Conservation (phyloP, 1,140 invertebrate genomes). For the Subanguina moxae region DNA sequence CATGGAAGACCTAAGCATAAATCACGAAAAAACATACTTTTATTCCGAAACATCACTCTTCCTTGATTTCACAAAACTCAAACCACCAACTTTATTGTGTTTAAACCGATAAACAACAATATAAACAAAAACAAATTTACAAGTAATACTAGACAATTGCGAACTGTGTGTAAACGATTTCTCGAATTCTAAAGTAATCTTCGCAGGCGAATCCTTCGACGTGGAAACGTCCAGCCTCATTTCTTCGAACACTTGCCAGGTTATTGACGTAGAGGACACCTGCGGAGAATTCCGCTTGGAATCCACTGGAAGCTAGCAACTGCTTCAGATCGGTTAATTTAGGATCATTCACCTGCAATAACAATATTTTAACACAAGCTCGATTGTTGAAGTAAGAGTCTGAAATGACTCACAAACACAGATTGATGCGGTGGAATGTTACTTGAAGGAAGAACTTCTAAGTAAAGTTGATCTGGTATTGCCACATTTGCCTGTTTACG, state of each 20-base stretch:
- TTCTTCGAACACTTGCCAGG: constrained; percentile 79
- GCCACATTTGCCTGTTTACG: constrained; percentile 13
- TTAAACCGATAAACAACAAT: too few relatives aligned
- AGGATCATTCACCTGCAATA: constrained; percentile 70
- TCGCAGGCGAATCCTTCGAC: constrained; percentile 88
- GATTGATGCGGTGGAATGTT: constrained; percentile 73
- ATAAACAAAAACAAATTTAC: too few relatives aligned
- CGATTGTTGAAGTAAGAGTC: background rate
- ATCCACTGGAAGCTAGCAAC: constrained; percentile 79
- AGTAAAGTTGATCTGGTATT: constrained; percentile 37
- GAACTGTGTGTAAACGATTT: constrained; percentile 91
- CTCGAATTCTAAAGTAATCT: constrained; percentile 88
- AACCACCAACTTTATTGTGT: too few relatives aligned
- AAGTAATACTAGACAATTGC: constrained; percentile 76
- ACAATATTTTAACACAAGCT: background rate
- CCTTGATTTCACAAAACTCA: too few relatives aligned
- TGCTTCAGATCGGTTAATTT: constrained; percentile 94
- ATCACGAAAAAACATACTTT: too few relatives aligned
- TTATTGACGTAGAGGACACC: constrained; percentile 93
- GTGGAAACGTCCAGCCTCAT: constrained; percentile 82
- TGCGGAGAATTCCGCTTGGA: constrained; percentile 84
- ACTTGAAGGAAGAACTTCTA: constrained; percentile 45
- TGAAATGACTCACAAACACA: constrained; percentile 69
- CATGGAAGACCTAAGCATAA: too few relatives aligned
- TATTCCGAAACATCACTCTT: too few relatives aligned